Percentiles rank a stretch among this genome's conserved stretches.
Evolutionary conservation across 2,888 invertebrate species (phyloP).

Genomic region (Liodrosophila aerea): DNA sequence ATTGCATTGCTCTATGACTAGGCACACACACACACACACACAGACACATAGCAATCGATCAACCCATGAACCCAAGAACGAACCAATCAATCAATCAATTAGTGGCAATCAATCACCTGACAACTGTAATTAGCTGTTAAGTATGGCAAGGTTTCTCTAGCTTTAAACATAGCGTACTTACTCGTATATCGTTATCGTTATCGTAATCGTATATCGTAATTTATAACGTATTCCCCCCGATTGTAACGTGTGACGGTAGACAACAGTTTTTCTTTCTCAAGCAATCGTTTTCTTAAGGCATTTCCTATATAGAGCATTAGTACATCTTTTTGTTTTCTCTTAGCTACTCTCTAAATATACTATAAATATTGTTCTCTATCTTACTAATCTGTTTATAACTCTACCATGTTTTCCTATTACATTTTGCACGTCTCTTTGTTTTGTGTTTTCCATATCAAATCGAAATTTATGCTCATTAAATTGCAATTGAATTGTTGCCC

Average conservation of each 20-base stretch:
- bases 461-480: not conserved
- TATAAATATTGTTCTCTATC: slow-evolving; percentile 20
- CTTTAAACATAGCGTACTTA: slow-evolving; percentile 67
- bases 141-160: slow-evolving; percentile 64
- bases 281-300: slow-evolving; percentile 63
- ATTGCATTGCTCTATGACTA: slow-evolving; percentile 66
- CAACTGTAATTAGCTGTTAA: slow-evolving; percentile 70
- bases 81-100: slow-evolving; percentile 47
- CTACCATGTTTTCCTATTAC: slow-evolving; percentile 23
- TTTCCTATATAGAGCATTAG: slow-evolving; percentile 53
- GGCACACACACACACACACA: slow-evolving; percentile 35
- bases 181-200: slow-evolving; percentile 35
- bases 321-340: slow-evolving; percentile 30
- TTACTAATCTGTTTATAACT: slow-evolving; percentile 10
- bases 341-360: slow-evolving; percentile 26
- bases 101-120: slow-evolving; percentile 57
- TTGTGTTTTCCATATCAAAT: slow-evolving; percentile 29
- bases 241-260: slow-evolving; percentile 42
- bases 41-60: slow-evolving; percentile 12
- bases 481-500: slow-evolving; percentile 12
- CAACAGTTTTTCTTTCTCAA: slow-evolving; percentile 46
- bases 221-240: slow-evolving; percentile 36
- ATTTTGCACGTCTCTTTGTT: slow-evolving; percentile 48
- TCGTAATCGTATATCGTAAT: slow-evolving; percentile 50
- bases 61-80: slow-evolving; percentile 20